A percentile compares a stretch with the other conserved stretches of the same genome.
Conservation (phyloP, 2,888 invertebrate species). For the Horisme vitalbata region DNA sequence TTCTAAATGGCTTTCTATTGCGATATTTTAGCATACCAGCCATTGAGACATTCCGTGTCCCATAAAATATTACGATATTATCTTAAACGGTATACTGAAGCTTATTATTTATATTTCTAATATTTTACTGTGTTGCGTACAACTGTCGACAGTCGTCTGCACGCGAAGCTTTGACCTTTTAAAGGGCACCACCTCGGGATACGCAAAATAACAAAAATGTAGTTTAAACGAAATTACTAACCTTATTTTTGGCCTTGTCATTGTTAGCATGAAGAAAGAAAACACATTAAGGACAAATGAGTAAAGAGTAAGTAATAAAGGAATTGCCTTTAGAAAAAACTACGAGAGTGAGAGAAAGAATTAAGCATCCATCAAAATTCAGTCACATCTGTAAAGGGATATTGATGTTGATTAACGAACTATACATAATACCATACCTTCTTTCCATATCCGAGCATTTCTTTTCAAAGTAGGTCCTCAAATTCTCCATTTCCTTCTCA, state of each 20-base stretch:
- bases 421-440: conserved; percentile 75
- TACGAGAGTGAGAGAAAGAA: no score
- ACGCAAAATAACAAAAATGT: conserved; percentile 3
- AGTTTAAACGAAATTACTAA: conserved; percentile 38
- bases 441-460: conserved; percentile 91
- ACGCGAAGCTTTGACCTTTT: conserved; percentile 19
- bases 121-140: conserved; percentile 4
- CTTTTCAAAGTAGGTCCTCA: conserved; percentile 90
- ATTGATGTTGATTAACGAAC: no score
- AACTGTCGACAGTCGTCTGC: conserved; percentile 13
- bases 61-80: conserved; percentile 8
- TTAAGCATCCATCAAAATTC: no score
- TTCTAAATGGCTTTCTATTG: no score
- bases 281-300: not conserved
- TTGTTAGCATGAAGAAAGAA: conserved; percentile 49
- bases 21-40: no score
- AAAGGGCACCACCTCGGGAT: conserved; percentile 10
- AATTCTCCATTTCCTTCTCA: conserved; percentile 89
- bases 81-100: not conserved
- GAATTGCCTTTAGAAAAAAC: no score
- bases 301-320: conserved; percentile 11
- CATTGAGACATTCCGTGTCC: conserved; percentile 6
- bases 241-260: conserved; percentile 51
- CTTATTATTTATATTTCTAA: conserved; percentile 5
- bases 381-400: no score